phyloP scores from a whole-genome alignment of 2,797 vertebrate species.

The Melanotaenia boesemani region DNA sequence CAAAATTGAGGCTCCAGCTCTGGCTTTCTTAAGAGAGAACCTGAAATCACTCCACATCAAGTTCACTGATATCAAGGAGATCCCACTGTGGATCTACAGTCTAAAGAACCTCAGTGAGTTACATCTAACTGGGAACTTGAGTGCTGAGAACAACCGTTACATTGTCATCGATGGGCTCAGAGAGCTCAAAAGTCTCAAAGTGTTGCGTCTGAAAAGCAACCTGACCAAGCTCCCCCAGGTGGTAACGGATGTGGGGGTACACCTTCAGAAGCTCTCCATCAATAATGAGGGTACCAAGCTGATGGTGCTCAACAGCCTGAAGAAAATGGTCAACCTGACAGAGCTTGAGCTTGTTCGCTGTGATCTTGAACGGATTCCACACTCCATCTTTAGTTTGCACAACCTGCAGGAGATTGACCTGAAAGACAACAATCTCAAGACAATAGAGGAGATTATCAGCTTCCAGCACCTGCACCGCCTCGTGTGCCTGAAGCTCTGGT shows the following conservation, averaged over 20 bases:
- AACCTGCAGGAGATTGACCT: slow-evolving; percentile 98
- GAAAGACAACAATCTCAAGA: slow-evolving; percentile 99
- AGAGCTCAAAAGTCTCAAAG: slow-evolving; percentile 95
- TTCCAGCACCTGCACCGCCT: slow-evolving; percentile 98
- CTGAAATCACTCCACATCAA: slow-evolving; percentile 97
- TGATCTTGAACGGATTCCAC: slow-evolving; percentile 95
- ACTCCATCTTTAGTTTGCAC: slow-evolving; percentile 97
- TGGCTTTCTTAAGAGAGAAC: slow-evolving; percentile 95
- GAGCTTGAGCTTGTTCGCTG: slow-evolving; percentile 96
- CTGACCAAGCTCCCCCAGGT: slow-evolving; percentile 97
- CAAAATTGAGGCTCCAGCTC: slow-evolving; percentile 96
- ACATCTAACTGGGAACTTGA: slow-evolving; percentile 96
- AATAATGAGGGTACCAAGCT: slow-evolving; percentile 98
- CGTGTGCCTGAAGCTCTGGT: slow-evolving; percentile 94
- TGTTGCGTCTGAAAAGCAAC: slow-evolving; percentile 96
- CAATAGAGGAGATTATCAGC: slow-evolving; percentile 99
- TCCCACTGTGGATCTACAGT: slow-evolving; percentile 98
- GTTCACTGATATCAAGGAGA: slow-evolving; percentile 99
- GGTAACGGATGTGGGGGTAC: slow-evolving; percentile 95
- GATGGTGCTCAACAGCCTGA: slow-evolving; percentile 98
- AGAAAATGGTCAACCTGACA: slow-evolving; percentile 98
- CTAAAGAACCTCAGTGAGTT: slow-evolving; percentile 96
- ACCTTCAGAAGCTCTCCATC: slow-evolving; percentile 97
- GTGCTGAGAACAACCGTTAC: slow-evolving; percentile 95
- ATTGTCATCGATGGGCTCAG: slow-evolving; percentile 95